phyloP scores from a whole-genome alignment of 2,113 vertebrate genomes.

The Tupaia tana region DNA sequence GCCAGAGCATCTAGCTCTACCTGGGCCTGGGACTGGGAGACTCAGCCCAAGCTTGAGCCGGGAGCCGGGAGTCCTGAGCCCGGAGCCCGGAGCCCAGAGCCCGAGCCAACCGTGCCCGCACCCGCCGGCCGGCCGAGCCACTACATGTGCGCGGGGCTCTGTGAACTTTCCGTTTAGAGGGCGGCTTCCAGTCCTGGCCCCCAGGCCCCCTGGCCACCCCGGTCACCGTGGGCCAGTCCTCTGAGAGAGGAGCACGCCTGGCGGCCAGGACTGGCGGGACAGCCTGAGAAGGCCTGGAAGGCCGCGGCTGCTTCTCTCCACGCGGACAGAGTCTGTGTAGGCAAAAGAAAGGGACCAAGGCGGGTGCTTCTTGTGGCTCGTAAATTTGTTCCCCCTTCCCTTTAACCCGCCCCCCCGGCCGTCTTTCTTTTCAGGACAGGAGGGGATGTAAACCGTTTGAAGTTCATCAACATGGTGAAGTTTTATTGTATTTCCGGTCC shows the following conservation, averaged over 20 bases:
- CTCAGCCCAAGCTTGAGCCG: background rate
- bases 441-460: constrained; percentile 80
- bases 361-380: constrained; percentile 28
- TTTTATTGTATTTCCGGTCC: constrained; percentile 87
- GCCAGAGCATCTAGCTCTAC: background rate
- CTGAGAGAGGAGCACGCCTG: background rate
- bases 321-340: background rate
- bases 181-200: background rate
- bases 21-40: background rate
- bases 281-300: background rate
- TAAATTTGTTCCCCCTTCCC: constrained; percentile 77
- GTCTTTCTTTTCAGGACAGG: constrained; percentile 76
- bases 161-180: accelerated
- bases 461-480: constrained; percentile 87
- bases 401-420: constrained; percentile 43
- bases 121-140: background rate
- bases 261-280: background rate
- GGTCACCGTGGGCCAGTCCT: background rate
- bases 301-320: constrained; percentile 6
- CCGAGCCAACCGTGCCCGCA: too few relatives aligned
- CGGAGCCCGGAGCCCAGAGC: too few relatives aligned
- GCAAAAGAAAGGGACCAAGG: constrained; percentile 31
- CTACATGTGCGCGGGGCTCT: background rate
- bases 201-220: background rate
- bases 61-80: too few relatives aligned